phyloP scores from a whole-genome alignment of 2,888 invertebrate species.

The Mythimna pallens region DNA sequence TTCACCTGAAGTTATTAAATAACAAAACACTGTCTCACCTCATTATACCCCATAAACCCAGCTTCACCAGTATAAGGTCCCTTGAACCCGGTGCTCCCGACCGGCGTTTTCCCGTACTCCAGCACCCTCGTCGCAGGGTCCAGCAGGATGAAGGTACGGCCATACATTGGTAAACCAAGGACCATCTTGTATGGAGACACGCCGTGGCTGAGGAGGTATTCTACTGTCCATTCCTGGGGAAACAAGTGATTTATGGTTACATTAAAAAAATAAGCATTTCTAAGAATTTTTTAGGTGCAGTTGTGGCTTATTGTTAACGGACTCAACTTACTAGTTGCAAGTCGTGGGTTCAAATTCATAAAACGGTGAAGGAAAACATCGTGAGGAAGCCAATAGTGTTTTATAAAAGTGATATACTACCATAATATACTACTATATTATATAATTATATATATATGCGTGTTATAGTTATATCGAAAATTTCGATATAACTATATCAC shows the following conservation, averaged over 20 bases:
- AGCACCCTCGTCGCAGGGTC: conserved; percentile 82
- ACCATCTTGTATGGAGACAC: conserved; percentile 95
- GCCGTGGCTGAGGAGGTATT: conserved; percentile 93
- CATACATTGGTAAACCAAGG: conserved; percentile 96
- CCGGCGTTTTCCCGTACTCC: conserved; percentile 88
- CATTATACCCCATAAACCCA: conserved; percentile 97
- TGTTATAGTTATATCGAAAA: too few relatives aligned
- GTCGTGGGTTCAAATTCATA: too few relatives aligned
- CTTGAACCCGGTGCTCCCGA: conserved; percentile 92
- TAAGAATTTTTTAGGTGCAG: too few relatives aligned
- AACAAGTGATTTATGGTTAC: not conserved
- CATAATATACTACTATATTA: too few relatives aligned
- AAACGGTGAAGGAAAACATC: too few relatives aligned
- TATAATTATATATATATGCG: too few relatives aligned
- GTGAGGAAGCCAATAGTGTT: too few relatives aligned
- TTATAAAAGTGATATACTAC: too few relatives aligned
- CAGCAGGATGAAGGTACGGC: conserved; percentile 93
- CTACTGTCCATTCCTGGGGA: conserved; percentile 93
- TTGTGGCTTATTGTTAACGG: too few relatives aligned
- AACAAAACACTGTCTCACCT: conserved; percentile 89
- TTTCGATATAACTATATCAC: too few relatives aligned
- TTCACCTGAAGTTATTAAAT: too few relatives aligned
- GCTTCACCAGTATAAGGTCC: conserved; percentile 95
- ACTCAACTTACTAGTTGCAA: too few relatives aligned
- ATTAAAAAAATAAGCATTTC: not conserved